These are phyloP conservation scores for Sebastes hubbsi DNA, from an alignment of 2,797 vertebrate species.

Conservation along the genomic window DNA sequence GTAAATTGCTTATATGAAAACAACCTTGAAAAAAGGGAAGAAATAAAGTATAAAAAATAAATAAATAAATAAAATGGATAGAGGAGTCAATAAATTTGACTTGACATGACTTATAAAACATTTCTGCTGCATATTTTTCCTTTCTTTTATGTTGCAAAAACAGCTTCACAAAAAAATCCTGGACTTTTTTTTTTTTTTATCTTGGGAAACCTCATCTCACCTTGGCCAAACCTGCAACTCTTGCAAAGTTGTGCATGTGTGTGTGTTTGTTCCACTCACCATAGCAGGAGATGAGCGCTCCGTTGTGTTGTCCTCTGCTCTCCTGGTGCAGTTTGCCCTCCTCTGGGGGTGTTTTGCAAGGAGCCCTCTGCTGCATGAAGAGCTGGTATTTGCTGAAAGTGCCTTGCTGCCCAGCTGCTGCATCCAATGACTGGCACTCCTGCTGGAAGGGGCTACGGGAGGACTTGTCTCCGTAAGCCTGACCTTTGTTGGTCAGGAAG, in stretches of 20 bases:
- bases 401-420: conserved; percentile 86
- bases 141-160: background rate
- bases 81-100: too few species aligned
- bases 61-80: too few species aligned
- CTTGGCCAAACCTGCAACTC: background rate
- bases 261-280: conserved; percentile 83
- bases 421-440: conserved; percentile 94
- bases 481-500: conserved; percentile 95
- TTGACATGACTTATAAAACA: background rate
- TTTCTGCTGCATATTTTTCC: background rate
- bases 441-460: conserved; percentile 90
- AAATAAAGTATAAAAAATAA: too few species aligned
- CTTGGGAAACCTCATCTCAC: background rate
- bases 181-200: background rate
- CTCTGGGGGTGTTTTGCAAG: conserved; percentile 92
- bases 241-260: background rate
- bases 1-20: too few species aligned
- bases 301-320: conserved; percentile 82
- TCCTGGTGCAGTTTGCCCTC: conserved; percentile 88
- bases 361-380: conserved; percentile 91
- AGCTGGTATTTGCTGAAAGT: conserved; percentile 95
- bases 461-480: conserved; percentile 90
- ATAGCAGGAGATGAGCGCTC: conserved; percentile 90
- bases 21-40: too few species aligned
- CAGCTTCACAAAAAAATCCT: background rate